Evolutionary conservation across 2,113 vertebrate genomes (phyloP).

Genomic region (Chamaetylas fuelleborni): DNA sequence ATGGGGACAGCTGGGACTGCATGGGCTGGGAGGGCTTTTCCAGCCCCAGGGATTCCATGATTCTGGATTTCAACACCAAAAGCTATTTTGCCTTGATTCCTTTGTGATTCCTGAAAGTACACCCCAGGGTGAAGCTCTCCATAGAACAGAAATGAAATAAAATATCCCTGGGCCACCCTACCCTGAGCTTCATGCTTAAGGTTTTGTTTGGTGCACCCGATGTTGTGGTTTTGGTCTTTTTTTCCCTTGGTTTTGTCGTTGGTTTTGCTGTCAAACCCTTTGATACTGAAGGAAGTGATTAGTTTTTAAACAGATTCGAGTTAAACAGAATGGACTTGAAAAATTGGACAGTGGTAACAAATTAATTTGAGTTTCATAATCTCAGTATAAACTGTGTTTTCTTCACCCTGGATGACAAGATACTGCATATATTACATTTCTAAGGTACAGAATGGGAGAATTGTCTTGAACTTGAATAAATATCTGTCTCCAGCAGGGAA

Average conservation of each 20-base stretch:
- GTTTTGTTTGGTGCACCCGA: neutral
- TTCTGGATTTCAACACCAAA: rapidly evolving
- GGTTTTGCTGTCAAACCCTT: neutral
- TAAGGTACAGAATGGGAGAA: neutral
- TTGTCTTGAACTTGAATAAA: neutral
- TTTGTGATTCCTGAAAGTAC: neutral
- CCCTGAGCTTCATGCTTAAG: neutral
- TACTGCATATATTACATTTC: neutral
- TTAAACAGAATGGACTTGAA: neutral
- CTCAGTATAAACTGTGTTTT: neutral
- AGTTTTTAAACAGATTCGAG: neutral
- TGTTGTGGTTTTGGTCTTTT: neutral
- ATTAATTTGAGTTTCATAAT: neutral
- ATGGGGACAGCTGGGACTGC: rapidly evolving
- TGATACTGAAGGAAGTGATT: neutral
- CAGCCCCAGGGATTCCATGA: rapidly evolving
- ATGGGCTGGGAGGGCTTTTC: rapidly evolving
- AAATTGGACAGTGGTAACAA: neutral
- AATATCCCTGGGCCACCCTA: rapidly evolving
- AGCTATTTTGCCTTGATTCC: rapidly evolving
- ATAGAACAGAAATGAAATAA: neutral
- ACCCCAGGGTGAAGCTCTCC: neutral
- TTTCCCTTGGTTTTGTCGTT: rapidly evolving
- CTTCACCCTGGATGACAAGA: neutral
- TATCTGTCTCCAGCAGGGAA: neutral